Evolutionary conservation across 2,888 invertebrate genomes (phyloP).

Genomic region (Chironomus riparius): DNA sequence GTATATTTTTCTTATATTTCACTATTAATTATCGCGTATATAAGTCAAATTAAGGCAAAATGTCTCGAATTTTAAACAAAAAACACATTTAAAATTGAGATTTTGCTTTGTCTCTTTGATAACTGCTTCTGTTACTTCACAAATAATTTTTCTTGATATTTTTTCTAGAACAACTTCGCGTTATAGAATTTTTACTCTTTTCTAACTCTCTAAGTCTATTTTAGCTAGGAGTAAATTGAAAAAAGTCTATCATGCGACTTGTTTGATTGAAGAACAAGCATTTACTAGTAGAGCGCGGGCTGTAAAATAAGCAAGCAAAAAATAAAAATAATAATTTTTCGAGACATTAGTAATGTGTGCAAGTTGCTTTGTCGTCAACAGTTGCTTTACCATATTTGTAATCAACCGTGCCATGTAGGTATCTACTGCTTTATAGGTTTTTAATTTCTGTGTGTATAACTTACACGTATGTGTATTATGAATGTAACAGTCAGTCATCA

Average conservation of each 20-base stretch:
- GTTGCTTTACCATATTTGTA: slow-evolving; percentile 18
- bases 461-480: background rate
- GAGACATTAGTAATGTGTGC: background rate
- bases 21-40: background rate
- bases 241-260: slow-evolving; percentile 11
- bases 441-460: background rate
- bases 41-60: background rate
- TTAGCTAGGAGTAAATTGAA: background rate
- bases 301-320: background rate
- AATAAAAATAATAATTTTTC: background rate
- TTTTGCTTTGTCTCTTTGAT: slow-evolving; percentile 3
- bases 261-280: slow-evolving; percentile 19
- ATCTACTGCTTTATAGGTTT: background rate
- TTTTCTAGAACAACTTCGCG: slow-evolving; percentile 2
- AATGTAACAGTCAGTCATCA: background rate
- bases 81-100: slow-evolving; percentile 16
- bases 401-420: slow-evolving; percentile 11
- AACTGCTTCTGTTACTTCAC: background rate
- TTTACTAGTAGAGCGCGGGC: slow-evolving; percentile 2
- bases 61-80: slow-evolving; percentile 6
- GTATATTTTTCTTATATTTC: background rate
- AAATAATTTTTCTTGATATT: background rate
- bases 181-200: background rate
- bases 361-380: slow-evolving; percentile 19
- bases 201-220: background rate